Base-by-base conservation (phyloP, 2,888 invertebrate genomes). In the Cephus sareptanus region DNA sequence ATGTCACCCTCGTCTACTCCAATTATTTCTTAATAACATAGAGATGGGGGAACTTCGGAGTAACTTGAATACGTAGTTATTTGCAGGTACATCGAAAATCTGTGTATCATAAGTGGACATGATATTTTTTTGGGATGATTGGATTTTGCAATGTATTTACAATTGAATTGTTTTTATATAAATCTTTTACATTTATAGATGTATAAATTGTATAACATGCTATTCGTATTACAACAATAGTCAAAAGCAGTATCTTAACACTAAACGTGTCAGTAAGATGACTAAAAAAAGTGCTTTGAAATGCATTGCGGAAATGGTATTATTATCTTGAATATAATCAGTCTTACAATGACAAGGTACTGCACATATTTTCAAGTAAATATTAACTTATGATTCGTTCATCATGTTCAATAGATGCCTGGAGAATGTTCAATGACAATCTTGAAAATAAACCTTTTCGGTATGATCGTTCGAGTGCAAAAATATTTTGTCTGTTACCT, bases 1-100 rank as follows among this genome's bases (percentile, higher is more conserved):
- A 82, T 81, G 83, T 86, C 85, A 85, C 87, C 87, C 87, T 87
- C 86, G 79, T 83, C 82, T 82, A 82, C 82, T 84, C 81, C 87
- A 89, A 90, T 90, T 89, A 87, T 81, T 85, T 81, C 81, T 83
- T 87, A 89, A 87, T 87, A 84, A 87, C 85, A 80, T 80, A 81
- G 83, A 85, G 84, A 83, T 89, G 81, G 87, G 89, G 89, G 89
- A 87, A 83, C 84, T 83, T 75, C 82, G 80, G 40, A 69, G 73
- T 70, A 71, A 71, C 31, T 71, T 78, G 15, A 78, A 56, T 56
- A 56, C 2, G 56, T 56, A 56, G 56, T 23, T 9, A 56, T 23
- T 56, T 23, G 56, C 9, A 23, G 6, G 23, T 56, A 23, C 40
- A 56, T 23, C 56, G 6, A 23, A 23, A 56, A 23, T 56, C 56